phyloP scores from a whole-genome alignment of 2,113 vertebrate species.

The Camelus dromedarius region DNA sequence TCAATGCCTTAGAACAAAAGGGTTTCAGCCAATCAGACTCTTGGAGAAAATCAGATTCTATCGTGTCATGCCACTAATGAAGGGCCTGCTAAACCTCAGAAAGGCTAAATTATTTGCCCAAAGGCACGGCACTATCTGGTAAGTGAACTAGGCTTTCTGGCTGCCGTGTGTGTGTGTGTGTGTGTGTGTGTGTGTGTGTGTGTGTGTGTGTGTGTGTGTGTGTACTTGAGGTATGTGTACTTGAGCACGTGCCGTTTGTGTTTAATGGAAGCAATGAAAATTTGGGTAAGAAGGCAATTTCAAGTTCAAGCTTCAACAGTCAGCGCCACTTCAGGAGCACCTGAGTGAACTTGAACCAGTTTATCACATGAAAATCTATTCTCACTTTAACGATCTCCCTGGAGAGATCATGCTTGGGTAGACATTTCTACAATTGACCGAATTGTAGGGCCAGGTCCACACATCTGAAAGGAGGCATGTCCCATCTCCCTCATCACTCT shows the following conservation, averaged over 20 bases:
- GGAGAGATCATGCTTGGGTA: not conserved
- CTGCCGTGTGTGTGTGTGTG: not conserved
- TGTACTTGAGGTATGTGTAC: too few species aligned
- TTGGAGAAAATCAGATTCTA: not conserved
- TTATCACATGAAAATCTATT: not conserved
- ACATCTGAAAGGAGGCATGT: not conserved
- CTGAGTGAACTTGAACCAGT: not conserved
- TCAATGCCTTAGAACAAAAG: not conserved
- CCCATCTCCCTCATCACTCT: not conserved
- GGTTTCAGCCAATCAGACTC: not conserved
- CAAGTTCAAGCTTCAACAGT: not conserved
- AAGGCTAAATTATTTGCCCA: conserved; percentile 33
- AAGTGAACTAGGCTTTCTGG: not conserved
- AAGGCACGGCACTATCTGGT: not conserved
- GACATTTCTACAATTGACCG: not conserved
- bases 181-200: not conserved
- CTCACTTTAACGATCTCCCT: conserved; percentile 37
- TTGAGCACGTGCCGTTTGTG: not conserved
- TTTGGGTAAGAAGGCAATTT: not conserved
- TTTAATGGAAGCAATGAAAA: conserved; percentile 16
- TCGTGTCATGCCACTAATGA: not conserved
- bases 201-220: not conserved
- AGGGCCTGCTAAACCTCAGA: not conserved
- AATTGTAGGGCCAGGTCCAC: not conserved
- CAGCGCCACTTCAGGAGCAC: not conserved